Percentiles rank a stretch among this genome's conserved stretches.
Evolutionary conservation across 2,888 invertebrate genomes (phyloP).

Genomic region (Alviniconcha strummeri): DNA sequence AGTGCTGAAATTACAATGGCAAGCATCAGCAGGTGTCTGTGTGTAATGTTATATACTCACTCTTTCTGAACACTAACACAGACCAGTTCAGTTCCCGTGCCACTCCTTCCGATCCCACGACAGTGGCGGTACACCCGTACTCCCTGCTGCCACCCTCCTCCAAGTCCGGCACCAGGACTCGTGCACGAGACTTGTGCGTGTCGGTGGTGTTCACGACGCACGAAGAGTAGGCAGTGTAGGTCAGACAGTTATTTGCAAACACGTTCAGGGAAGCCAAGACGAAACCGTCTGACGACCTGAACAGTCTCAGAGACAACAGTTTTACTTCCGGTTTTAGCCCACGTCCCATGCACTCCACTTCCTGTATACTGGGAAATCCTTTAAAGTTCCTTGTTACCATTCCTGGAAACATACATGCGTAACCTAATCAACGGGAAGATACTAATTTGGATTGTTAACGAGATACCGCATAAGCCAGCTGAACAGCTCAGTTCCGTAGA

Average conservation of each 20-base stretch:
- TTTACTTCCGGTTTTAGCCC: conserved; percentile 25
- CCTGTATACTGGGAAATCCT: conserved; percentile 24
- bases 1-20: too few species aligned
- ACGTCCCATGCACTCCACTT: conserved; percentile 28
- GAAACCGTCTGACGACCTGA: not conserved
- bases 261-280: conserved; percentile 25
- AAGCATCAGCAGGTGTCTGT: too few species aligned
- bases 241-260: conserved; percentile 8
- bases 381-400: conserved; percentile 10
- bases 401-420: not conserved
- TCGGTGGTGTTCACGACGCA: conserved; percentile 1
- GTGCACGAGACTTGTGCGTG: conserved; percentile 18
- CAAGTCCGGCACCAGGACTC: conserved; percentile 19
- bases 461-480: too few species aligned
- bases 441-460: too few species aligned
- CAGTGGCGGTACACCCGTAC: not conserved
- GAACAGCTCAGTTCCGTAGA: too few species aligned
- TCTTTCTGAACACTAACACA: not conserved
- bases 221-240: conserved; percentile 20
- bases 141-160: conserved; percentile 3
- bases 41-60: not conserved
- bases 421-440: too few species aligned
- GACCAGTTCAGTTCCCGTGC: not conserved
- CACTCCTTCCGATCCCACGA: not conserved
- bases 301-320: conserved; percentile 24